phyloP scores from a whole-genome alignment of 1,140 invertebrate species.

The Pogonus chalceus region DNA sequence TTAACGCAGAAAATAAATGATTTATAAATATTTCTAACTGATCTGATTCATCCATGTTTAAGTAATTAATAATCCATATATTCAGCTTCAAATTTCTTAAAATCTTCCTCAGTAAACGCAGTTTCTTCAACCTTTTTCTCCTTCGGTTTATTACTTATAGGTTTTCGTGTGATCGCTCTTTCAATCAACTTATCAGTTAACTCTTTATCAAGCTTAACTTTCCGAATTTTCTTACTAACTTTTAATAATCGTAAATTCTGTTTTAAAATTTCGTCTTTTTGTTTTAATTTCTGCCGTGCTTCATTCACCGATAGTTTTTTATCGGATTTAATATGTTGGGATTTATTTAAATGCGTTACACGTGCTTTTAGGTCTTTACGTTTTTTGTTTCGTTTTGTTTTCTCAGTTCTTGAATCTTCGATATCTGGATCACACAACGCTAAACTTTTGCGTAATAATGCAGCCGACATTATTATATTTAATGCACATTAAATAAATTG shows the following conservation, averaged over 20 bases:
- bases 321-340: not conserved
- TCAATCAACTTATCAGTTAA: slow-evolving; percentile 34
- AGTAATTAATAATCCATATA: slow-evolving; percentile 33
- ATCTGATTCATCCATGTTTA: not conserved
- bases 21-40: not conserved
- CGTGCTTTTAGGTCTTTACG: slow-evolving; percentile 14
- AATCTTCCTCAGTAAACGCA: slow-evolving; percentile 44
- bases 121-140: slow-evolving; percentile 37
- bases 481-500: no score
- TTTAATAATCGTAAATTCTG: slow-evolving; percentile 37
- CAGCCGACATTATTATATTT: slow-evolving; percentile 40
- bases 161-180: slow-evolving; percentile 38
- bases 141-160: slow-evolving; percentile 34
- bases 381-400: slow-evolving; percentile 6
- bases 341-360: not conserved
- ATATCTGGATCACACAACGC: slow-evolving; percentile 34
- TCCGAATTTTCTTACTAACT: slow-evolving; percentile 27
- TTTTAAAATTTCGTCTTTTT: slow-evolving; percentile 27
- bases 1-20: slow-evolving; percentile 2
- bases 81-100: slow-evolving; percentile 40
- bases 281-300: slow-evolving; percentile 20
- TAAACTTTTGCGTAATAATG: slow-evolving; percentile 35
- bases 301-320: slow-evolving; percentile 25
- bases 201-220: slow-evolving; percentile 28
- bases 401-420: not conserved